phyloP scores from a whole-genome alignment of 2,888 invertebrate genomes.

The Microplitis deprimator region DNA sequence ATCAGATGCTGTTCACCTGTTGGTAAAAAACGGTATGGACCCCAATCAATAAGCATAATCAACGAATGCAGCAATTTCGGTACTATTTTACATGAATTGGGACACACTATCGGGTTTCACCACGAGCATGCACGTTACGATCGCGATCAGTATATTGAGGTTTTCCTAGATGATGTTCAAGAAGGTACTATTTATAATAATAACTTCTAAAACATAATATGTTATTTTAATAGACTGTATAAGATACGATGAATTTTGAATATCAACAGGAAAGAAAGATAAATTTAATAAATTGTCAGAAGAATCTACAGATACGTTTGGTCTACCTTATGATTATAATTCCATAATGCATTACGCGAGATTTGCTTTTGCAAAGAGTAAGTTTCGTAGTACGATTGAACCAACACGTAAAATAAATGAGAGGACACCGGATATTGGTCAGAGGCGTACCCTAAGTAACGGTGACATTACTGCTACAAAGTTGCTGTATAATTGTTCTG shows the following conservation, averaged over 20 bases:
- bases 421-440: not conserved
- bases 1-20: not conserved
- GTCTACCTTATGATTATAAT: slow-evolving; percentile 47
- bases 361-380: slow-evolving; percentile 45
- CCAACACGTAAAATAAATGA: not conserved
- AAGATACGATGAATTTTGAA: too few relatives aligned
- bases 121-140: slow-evolving; percentile 53
- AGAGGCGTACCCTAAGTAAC: not conserved
- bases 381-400: not conserved
- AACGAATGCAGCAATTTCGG: not conserved
- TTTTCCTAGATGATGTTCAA: slow-evolving; percentile 49
- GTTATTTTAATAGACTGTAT: too few relatives aligned
- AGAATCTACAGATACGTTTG: not conserved
- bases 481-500: not conserved
- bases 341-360: slow-evolving; percentile 51
- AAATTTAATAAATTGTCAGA: too few relatives aligned
- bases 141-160: slow-evolving; percentile 47
- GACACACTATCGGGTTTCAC: slow-evolving; percentile 50
- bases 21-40: not conserved
- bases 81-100: slow-evolving; percentile 46
- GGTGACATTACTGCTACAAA: not conserved
- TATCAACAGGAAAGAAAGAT: too few relatives aligned
- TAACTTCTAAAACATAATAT: too few relatives aligned
- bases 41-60: not conserved
- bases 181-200: slow-evolving; percentile 32